These are phyloP conservation scores for Mesochorus sp. DNA, from an alignment of 2,888 invertebrate species.

Conservation along the genomic window DNA sequence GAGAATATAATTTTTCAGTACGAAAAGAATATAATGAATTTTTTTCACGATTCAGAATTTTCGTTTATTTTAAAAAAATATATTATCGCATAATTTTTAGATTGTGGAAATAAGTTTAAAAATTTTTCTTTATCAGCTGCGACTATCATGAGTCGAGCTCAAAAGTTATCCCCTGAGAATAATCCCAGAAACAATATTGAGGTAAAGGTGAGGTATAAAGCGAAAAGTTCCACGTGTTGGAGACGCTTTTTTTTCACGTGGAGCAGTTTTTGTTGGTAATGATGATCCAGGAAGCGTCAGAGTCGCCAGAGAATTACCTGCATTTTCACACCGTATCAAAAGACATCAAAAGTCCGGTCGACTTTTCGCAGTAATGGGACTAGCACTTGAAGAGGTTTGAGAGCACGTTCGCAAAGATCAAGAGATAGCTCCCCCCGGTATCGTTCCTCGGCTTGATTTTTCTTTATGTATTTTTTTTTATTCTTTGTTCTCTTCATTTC, in stretches of 20 bases:
- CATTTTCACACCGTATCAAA: conserved; percentile 1
- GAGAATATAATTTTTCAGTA: no score
- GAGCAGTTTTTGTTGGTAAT: conserved; percentile 42
- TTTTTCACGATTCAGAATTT: no score
- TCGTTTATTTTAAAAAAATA: no score
- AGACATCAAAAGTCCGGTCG: conserved; percentile 10
- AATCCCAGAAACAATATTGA: neutral
- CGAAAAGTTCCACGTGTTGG: conserved; percentile 15
- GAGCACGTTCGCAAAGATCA: conserved; percentile 23
- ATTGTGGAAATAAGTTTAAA: no score
- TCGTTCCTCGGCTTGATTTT: neutral
- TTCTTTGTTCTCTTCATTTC: conserved; percentile 18
- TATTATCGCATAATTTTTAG: neutral
- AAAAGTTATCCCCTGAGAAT: no score
- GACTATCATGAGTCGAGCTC: no score
- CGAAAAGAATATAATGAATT: no score
- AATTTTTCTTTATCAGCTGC: no score
- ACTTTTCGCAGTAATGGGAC: neutral
- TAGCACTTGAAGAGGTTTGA: neutral
- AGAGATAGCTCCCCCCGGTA: conserved; percentile 14
- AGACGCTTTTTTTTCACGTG: no score
- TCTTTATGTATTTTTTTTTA: neutral
- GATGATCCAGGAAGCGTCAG: conserved; percentile 20
- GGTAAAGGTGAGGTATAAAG: neutral
- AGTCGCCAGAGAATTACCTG: neutral